A percentile compares a stretch with the other conserved stretches of the same genome.
phyloP scores from a whole-genome alignment of 1,140 invertebrate species.

The Hormaphis cornu region DNA sequence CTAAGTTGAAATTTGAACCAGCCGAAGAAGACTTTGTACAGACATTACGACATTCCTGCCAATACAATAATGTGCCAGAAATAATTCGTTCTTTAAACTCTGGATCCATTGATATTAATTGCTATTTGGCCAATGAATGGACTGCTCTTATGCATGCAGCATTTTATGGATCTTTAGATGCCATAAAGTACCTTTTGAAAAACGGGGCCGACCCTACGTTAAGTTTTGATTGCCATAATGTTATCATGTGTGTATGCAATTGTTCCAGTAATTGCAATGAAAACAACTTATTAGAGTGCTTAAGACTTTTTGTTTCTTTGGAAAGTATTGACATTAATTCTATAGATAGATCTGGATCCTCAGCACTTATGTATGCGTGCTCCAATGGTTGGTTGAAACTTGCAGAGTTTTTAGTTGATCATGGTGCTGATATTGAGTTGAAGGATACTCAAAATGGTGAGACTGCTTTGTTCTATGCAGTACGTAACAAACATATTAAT shows the following conservation, averaged over 20 bases:
- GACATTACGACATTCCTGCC: background rate
- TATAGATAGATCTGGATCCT: slow-evolving; percentile 1
- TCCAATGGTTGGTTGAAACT: background rate
- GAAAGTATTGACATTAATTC: background rate
- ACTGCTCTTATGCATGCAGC: slow-evolving; percentile 9
- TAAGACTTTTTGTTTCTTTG: background rate
- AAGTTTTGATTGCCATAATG: slow-evolving; percentile 7
- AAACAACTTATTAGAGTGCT: slow-evolving; percentile 8
- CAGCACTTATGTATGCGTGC: slow-evolving; percentile 18
- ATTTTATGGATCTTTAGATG: slow-evolving; percentile 12
- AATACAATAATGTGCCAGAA: background rate
- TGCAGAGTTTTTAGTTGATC: background rate
- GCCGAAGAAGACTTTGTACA: background rate
- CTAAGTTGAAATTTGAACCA: background rate
- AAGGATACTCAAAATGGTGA: background rate
- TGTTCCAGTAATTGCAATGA: background rate
- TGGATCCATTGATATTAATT: background rate
- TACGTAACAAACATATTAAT: background rate
- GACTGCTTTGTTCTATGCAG: slow-evolving; percentile 16
- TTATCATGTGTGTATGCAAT: slow-evolving; percentile 21
- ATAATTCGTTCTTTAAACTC: background rate
- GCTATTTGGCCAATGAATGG: background rate
- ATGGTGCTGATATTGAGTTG: slow-evolving; percentile 5
- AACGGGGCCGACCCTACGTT: slow-evolving; percentile 12
- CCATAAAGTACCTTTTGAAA: slow-evolving; percentile 6